Evolutionary conservation across 1,140 invertebrate species (phyloP), one percentile per base, ranked within the genome.

Genomic region (Drosophila simulans): DNA sequence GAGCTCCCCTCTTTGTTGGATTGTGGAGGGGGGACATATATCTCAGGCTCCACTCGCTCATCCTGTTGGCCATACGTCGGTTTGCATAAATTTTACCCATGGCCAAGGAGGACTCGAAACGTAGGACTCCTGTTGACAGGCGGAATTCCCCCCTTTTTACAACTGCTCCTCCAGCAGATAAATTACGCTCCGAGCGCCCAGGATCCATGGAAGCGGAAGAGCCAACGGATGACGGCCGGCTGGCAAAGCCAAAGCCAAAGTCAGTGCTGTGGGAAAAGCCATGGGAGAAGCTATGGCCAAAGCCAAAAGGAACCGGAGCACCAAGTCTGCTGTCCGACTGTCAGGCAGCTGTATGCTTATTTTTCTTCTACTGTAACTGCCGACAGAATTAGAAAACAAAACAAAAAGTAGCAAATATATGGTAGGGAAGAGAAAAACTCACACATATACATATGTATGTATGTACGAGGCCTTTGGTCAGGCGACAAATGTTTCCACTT

Each of bases 261-360:
- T 11, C 42, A 45, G 8, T 20, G 42, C 10, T 42, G 40, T 45
- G 3, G 42, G 15, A 20, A 20, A 43, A 42, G 54, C 48, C n/a
- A 42, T 37, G 17, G 40, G 40, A 42, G 5, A 42, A 20, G 42
- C 42, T 45, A 51, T 51, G 37, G 25, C 58, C 31, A 71, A 25
- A 74, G 68, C 20, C 35, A 62, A 39, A 39, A 46, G 63, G 34
- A 71, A 39, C 27, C 25, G 40, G 54, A 76, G 60, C 70, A 69
- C 55, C 63, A 62, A 54, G 56, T 40, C 56, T 60, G 75, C 80
- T 80, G 82, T 48, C 56, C 40, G 69, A 80, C 80, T 80, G 82
- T 77, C 77, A 69, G 81, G 66, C 66, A 48, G 40, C 58, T 81
- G 77, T 81, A 86, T 85, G 81, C 78, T 77, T 85, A 85, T 86